Evolutionary conservation across 1,140 invertebrate genomes (phyloP), one percentile per base, ranked within the genome.

Genomic region (Hyposmocoma kahamanoa): DNA sequence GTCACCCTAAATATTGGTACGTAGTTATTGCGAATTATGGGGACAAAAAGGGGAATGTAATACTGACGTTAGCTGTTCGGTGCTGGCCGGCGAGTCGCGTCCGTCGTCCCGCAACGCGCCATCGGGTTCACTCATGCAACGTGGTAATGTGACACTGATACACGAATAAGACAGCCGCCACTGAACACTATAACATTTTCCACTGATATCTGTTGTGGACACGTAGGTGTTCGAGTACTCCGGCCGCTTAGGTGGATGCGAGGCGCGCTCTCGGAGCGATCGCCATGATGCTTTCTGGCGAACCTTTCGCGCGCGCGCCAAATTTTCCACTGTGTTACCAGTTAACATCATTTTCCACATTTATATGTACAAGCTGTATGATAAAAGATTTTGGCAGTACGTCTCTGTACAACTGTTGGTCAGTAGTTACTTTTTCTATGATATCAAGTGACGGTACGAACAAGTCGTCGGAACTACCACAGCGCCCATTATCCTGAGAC

Each of bases 61-160:
- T 70, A 77, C 78, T 72, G 59, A 82, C 76, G 80, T 84, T 82
- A 84, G 72, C 75, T 84, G 76, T 57, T 82, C 78, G 17, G 74
- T 80, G 67, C 74, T 82, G 60, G 76, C 78, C 70, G 80, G 78
- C 59, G 78, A 77, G 55, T 73, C 76, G 55, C 78, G 70, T 66
- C 78, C 78, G 58, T 83, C 77, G 58, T 70, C 72, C 76, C 74
- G 65, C 21, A 66, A 67, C 59, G 67, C 56, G 50, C 70, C 80
- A 84, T 84, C 67, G 43, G 66, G 53, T 55, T 62, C 76, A 80
- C 72, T 77, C 80, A 84, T 82, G 76, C 80, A 84, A 80, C 67
- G 74, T 67, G 68, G 70, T 64, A 64, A 56, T 56, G 55, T 59
- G 50, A 45, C 71, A 74, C 73, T 56, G 42, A 36, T 56, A 66